Percentiles rank a stretch among this genome's conserved stretches.
These are phyloP conservation scores for Alsophila aescularia DNA, from an alignment of 2,888 invertebrate species.

Conservation along the genomic window DNA sequence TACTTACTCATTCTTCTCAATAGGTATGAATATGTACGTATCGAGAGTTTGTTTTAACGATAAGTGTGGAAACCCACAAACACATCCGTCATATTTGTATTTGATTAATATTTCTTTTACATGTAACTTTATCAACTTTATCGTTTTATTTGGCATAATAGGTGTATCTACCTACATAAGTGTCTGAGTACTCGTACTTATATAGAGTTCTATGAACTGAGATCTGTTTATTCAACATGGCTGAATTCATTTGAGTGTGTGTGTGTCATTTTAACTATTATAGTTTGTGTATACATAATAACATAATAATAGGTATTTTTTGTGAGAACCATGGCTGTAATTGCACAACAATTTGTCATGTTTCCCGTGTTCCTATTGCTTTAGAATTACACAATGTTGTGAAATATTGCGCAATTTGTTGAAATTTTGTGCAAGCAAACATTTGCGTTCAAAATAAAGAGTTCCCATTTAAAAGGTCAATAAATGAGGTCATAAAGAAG, in stretches of 20 bases:
- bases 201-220: background rate
- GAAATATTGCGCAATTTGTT: constrained; percentile 38
- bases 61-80: background rate
- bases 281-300: background rate
- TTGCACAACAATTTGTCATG: constrained; percentile 41
- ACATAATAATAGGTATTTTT: background rate
- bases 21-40: background rate
- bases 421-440: too few relatives aligned
- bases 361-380: constrained; percentile 23
- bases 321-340: background rate
- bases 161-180: background rate
- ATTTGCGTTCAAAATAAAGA: too few relatives aligned
- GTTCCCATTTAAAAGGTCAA: too few relatives aligned
- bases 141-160: background rate
- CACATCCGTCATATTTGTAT: background rate
- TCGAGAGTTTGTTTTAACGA: background rate
- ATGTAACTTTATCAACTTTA: background rate
- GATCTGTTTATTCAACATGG: background rate
- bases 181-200: background rate
- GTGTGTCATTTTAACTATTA: background rate
- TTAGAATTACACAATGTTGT: constrained; percentile 40
- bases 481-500: too few relatives aligned
- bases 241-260: background rate
- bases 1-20: background rate
- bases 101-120: background rate